phyloP scores from a whole-genome alignment of 2,888 invertebrate genomes.

The Apotomis betuletana region DNA sequence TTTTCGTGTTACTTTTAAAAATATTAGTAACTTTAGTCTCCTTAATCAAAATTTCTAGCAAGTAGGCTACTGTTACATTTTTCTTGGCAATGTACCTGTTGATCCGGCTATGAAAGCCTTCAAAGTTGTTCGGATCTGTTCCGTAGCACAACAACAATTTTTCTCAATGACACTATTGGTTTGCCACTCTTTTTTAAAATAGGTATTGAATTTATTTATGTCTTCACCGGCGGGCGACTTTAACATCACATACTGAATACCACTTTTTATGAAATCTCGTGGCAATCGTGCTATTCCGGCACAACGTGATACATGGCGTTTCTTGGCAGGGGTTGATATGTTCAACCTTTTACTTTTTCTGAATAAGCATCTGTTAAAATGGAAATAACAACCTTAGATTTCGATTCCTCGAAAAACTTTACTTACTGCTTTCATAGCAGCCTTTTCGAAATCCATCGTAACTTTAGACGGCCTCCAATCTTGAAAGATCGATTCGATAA shows the following conservation, averaged over 20 bases:
- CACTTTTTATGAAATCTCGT: conserved; percentile 8
- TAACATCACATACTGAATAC: conserved; percentile 9
- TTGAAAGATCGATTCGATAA: neutral
- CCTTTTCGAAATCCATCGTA: conserved; percentile 10
- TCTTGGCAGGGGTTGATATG: conserved; percentile 10
- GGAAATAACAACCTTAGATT: conserved; percentile 14
- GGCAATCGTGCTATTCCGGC: conserved; percentile 12
- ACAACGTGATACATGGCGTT: conserved; percentile 15
- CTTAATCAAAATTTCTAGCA: too few relatives aligned
- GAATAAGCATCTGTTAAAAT: conserved; percentile 11
- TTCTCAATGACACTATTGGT: conserved; percentile 2
- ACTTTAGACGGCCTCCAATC: conserved; percentile 15
- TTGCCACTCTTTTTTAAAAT: conserved; percentile 10
- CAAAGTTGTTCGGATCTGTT: conserved; percentile 14
- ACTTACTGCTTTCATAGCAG: conserved; percentile 15
- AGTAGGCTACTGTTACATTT: neutral
- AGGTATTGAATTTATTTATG: conserved; percentile 10
- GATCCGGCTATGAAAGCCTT: conserved; percentile 16
- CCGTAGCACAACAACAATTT: conserved; percentile 9
- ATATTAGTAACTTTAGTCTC: conserved; percentile 2
- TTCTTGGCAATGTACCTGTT: conserved; percentile 10
- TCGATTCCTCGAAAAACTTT: conserved; percentile 13
- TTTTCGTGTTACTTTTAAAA: neutral
- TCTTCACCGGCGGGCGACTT: conserved; percentile 1
- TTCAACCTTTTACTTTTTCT: conserved; percentile 1